Conservation (phyloP, 2,113 vertebrate genomes). For the Pardalotus punctatus region DNA sequence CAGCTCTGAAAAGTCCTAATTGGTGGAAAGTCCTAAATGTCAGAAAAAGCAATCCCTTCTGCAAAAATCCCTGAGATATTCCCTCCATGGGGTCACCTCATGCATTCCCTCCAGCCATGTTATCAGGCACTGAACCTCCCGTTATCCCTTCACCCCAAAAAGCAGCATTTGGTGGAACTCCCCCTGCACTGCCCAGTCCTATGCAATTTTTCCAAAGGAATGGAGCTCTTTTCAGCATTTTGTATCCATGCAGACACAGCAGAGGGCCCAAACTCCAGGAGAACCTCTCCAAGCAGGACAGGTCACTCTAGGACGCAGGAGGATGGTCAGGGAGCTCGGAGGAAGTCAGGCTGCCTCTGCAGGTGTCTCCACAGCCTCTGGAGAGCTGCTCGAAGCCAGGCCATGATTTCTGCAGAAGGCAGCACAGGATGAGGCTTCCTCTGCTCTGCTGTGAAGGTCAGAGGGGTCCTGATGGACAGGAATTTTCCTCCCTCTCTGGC, state of each 20-base stretch:
- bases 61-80: background rate
- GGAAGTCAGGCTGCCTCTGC: background rate
- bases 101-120: too few relatives aligned
- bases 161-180: background rate
- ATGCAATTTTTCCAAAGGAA: accelerated
- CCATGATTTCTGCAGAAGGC: background rate
- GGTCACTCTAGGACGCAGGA: background rate
- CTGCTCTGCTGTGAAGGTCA: background rate
- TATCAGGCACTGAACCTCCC: background rate
- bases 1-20: background rate
- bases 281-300: background rate
- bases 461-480: background rate
- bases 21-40: too few relatives aligned
- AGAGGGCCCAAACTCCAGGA: background rate
- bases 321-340: background rate
- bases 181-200: background rate
- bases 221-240: background rate
- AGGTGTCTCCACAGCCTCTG: background rate
- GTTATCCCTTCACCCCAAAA: background rate
- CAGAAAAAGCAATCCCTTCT: background rate
- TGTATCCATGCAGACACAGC: background rate
- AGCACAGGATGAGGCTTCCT: background rate
- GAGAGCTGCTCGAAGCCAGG: background rate
- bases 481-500: background rate
- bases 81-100: background rate